Conservation (phyloP, 2,888 invertebrate genomes). For the Antheraea assamensis region DNA sequence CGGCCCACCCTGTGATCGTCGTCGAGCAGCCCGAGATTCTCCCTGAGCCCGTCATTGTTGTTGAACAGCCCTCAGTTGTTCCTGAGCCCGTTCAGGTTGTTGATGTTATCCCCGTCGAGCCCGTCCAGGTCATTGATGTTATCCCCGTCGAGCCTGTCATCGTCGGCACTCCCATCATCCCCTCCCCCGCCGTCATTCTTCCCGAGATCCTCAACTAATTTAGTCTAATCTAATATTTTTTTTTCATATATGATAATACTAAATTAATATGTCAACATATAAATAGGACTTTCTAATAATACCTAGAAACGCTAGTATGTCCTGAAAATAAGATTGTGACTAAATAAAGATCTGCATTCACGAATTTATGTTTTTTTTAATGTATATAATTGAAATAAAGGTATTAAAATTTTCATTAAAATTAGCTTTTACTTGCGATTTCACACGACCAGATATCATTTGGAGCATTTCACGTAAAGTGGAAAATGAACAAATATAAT, state of each 20-base stretch:
- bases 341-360: slow-evolving; percentile 14
- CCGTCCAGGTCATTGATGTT: slow-evolving; percentile 18
- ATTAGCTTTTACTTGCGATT: neutral
- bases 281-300: neutral
- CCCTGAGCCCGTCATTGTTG: neutral
- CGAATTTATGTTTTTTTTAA: neutral
- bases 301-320: slow-evolving; percentile 9
- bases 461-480: no score
- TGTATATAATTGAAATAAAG: neutral
- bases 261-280: neutral
- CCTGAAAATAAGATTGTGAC: slow-evolving; percentile 6
- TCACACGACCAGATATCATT: neutral
- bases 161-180: slow-evolving; percentile 43
- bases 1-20: slow-evolving; percentile 12
- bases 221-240: slow-evolving; percentile 7
- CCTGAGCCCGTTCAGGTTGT: slow-evolving; percentile 15
- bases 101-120: neutral
- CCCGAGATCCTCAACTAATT: slow-evolving; percentile 50
- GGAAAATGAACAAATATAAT: no score
- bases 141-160: slow-evolving; percentile 38
- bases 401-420: neutral
- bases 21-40: slow-evolving; percentile 15
- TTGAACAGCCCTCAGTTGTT: slow-evolving; percentile 25
- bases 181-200: slow-evolving; percentile 45
- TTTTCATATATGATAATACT: slow-evolving; percentile 1